Conservation (phyloP, 2,888 invertebrate species). For the Himalopsyche anomala region DNA sequence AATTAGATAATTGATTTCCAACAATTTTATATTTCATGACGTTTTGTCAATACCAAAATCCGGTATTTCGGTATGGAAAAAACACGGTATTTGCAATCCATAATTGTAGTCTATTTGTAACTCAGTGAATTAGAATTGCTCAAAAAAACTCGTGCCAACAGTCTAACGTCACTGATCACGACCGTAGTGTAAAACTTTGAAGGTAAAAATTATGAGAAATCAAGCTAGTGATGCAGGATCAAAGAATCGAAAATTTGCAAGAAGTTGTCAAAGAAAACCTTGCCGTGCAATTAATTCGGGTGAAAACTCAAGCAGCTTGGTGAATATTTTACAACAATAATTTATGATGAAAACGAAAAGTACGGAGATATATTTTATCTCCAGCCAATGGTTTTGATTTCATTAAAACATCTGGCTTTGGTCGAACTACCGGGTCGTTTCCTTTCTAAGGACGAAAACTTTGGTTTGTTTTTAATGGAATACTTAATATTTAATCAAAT, state of each 20-base stretch:
- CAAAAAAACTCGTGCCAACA: background rate
- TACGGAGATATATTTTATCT: background rate
- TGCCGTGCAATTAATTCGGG: slow-evolving; percentile 23
- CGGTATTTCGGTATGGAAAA: no score
- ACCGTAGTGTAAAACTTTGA: background rate
- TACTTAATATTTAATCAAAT: slow-evolving; percentile 12
- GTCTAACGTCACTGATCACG: background rate
- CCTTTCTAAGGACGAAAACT: slow-evolving; percentile 1
- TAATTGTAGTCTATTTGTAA: no score
- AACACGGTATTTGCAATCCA: no score
- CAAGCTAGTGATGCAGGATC: slow-evolving; percentile 18
- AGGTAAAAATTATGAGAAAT: slow-evolving; percentile 27
- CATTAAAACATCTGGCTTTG: slow-evolving; percentile 19
- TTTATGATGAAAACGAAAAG: slow-evolving; percentile 38
- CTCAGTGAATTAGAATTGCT: no score
- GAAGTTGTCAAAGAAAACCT: slow-evolving; percentile 34
- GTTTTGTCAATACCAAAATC: no score
- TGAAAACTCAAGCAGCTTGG: slow-evolving; percentile 36
- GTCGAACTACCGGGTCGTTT: background rate
- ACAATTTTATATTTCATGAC: no score
- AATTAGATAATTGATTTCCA: no score
- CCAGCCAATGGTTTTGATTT: slow-evolving; percentile 11
- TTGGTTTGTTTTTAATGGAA: slow-evolving; percentile 22
- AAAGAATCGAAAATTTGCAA: slow-evolving; percentile 38
- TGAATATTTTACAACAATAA: slow-evolving; percentile 36